These are phyloP conservation scores for Actinernus sp. DNA, from an alignment of 92 coral and sea anemone species.

Conservation along the genomic window DNA sequence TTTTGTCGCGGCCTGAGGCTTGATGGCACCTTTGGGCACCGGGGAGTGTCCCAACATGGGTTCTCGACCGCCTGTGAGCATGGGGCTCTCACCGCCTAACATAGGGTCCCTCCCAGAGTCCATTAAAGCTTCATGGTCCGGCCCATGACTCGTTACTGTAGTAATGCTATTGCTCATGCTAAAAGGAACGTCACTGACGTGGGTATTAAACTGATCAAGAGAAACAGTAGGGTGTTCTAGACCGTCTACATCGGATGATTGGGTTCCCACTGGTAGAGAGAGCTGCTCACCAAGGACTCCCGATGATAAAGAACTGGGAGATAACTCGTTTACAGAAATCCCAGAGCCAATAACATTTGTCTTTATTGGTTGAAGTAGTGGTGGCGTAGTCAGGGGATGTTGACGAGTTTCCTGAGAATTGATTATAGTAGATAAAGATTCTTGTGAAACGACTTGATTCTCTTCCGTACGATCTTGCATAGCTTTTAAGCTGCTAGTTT, in stretches of 20 bases:
- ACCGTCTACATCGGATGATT: constrained; percentile 34
- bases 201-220: constrained; percentile 11
- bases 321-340: constrained; percentile 4
- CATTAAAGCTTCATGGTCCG: constrained; percentile 38
- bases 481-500: no score
- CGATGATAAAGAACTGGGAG: constrained; percentile 20
- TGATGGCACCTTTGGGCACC: neutral
- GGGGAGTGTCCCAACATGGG: neutral
- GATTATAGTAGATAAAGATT: no score
- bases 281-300: constrained; percentile 29
- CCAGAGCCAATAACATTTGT: no score
- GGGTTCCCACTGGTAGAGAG: constrained; percentile 17
- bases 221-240: no score
- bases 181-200: constrained; percentile 1
- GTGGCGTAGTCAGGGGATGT: no score
- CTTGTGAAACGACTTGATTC: no score
- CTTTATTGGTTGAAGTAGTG: no score
- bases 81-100: constrained; percentile 25
- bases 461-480: no score
- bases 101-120: constrained; percentile 42
- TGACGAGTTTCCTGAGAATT: no score
- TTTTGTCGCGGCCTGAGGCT: neutral
- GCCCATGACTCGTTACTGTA: neutral
- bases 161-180: constrained; percentile 8
- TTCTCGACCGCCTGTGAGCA: neutral